Base-by-base conservation (phyloP, 2,888 invertebrate species). In the Apodemia duryi region DNA sequence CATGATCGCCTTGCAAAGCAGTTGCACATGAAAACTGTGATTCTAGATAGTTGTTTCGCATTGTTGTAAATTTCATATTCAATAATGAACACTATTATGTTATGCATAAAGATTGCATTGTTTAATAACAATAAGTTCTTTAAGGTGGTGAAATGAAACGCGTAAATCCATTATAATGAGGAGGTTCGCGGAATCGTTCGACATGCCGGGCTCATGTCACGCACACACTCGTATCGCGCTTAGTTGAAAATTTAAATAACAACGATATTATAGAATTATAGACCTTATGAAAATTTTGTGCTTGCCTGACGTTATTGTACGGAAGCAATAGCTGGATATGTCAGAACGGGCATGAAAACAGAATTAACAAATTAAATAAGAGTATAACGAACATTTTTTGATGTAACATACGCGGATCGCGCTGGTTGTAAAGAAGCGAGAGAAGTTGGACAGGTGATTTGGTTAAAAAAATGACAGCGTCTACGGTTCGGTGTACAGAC, bases 151-250 rank as follows among this genome's bases (percentile, higher is more conserved):
- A 79, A 78, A 73, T 74, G 75, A 73, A 75, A 78, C 78, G 78
- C 79, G 75, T 77, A 49, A 76, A 78, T 77, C 73, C 80, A 81
- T 81, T 80, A 76, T 79, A 80, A 81, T 79, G 79, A 74, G 78
- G 77, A 78, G 76, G 80, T 79, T 79, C 75, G 76, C 83, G 86
- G 86, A 86, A 86, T 84, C 80, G 73, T 75, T 68, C 73, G 74
- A 69, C 75, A 69, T 71, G 70, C 67, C 66, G 71, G 65, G 70
- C 70, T 73, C 71, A 66, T 73, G 75, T 73, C 75, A 75, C 75
- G 74, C 74, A 73, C 69, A 13, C 10, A 21, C 21, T 21, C 21
- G 21, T 21, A 49, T n/a, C 49, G 49, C 49, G n/a, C n/a, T n/a
- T 49, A 49, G 49, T n/a, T 51, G 21, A 51, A 49, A 49, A 49